Base-by-base conservation (phyloP, 1,140 invertebrate species). In the Macrocentrus cingulum region DNA sequence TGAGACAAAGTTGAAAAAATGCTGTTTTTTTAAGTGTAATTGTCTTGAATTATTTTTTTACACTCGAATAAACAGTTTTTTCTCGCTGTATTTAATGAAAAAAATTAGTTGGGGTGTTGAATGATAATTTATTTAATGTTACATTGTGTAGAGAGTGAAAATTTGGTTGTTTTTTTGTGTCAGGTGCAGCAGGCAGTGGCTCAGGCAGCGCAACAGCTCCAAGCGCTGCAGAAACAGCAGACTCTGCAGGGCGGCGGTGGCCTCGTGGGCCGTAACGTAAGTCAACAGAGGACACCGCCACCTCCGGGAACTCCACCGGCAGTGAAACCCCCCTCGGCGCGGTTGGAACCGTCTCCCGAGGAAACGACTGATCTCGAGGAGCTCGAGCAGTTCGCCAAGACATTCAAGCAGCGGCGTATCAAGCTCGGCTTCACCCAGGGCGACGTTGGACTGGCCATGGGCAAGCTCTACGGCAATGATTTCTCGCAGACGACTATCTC, bases 401-500 rank as follows among this genome's bases (percentile, higher is more conserved):
- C 92, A 5, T 98, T 98, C 76, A 98, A 98, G 72, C 94, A 97
- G 79, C 82, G 94, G 44, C 82, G 95, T 66, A 98, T 98, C 63
- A 98, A 98, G 79, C 83, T 97, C 63, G 93, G 97, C 18, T 99
- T 98, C 77, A 99, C 97, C 2, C 97, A 99, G 81, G 97, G 97
- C 20, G 97, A 99, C 75, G 97, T 99, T 5, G 97, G 97, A 1
- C 82, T 98, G 34, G 97, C 97, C 32, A 97, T 99, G 93, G 97
- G 97, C 37, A 98, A 98, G 77, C 83, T 98, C 0, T 99, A 99
- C 73, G 95, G 96, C 39, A 99, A 98, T 75, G 97, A 99, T 74
- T 99, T 99, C 81, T 98, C 95, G 8, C 97, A 99, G 81, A 99
- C 97, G 18, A 99, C 97, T 29, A 99, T 99, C 63, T 98, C 95